Conservation (phyloP, 2,888 invertebrate species). For the Drosophila multiciliata region DNA sequence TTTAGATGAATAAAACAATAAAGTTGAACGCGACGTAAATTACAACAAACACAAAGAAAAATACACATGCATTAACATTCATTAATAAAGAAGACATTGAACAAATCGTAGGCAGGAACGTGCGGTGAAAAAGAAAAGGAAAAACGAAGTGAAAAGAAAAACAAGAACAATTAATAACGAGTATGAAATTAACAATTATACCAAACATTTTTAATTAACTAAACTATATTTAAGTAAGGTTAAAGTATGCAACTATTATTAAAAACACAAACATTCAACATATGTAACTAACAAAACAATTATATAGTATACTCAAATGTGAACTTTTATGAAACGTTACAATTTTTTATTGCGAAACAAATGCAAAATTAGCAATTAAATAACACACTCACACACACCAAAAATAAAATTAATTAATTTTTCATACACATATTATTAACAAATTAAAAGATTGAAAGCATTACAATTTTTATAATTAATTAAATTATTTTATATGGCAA, state of each 20-base stretch:
- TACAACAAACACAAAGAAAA: constrained; percentile 70
- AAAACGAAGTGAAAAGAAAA: constrained; percentile 33
- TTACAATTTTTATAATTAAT: constrained; percentile 20
- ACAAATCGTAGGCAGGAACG: constrained; percentile 85
- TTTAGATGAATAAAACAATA: constrained; percentile 40
- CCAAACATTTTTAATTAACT: constrained; percentile 74
- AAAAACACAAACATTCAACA: constrained; percentile 47
- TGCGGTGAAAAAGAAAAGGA: constrained; percentile 82
- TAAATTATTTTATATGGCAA: constrained; percentile 40
- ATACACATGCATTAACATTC: constrained; percentile 64
- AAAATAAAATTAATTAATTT: constrained; percentile 28
- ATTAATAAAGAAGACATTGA: constrained; percentile 78
- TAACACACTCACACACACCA: constrained; percentile 17
- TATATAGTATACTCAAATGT: constrained; percentile 73
- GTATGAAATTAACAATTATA: constrained; percentile 71
- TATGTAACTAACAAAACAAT: constrained; percentile 66
- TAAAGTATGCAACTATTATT: constrained; percentile 73
- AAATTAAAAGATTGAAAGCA: constrained; percentile 8
- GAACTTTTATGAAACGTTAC: constrained; percentile 70
- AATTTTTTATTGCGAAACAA: constrained; percentile 65
- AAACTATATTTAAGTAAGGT: constrained; percentile 68
- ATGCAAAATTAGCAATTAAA: constrained; percentile 52
- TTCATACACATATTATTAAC: constrained; percentile 14
- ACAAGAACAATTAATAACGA: constrained; percentile 65
- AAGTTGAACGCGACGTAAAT: constrained; percentile 63